Base-by-base conservation (phyloP, 2,113 vertebrate genomes). In the Clarias macrocephalus region DNA sequence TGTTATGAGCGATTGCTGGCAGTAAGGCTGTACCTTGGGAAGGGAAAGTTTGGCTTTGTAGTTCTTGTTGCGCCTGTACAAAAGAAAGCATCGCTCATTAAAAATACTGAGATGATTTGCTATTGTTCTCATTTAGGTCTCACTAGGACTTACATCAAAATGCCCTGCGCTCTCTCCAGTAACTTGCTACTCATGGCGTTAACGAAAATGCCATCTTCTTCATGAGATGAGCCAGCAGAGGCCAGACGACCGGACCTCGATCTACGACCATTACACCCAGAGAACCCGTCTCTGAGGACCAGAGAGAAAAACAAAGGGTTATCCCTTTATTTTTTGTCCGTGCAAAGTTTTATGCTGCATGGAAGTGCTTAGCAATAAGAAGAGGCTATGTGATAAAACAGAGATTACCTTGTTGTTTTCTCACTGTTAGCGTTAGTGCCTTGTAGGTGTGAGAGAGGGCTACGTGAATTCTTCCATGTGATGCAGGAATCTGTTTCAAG, bases 101-200 rank as follows among this genome's bases (percentile, higher is more conserved):
- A 86, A 23, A 88, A 8, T 15, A 63, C 18, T 16, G 19, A 3
- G 18, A 57, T 25, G 2, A 79, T 30, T 59, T 59, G 10, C n/a
- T 56, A 13, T 28, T 8, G 10, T 11, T 37, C 52, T 68, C 19
- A 10, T 10, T 7, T 6, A 65, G 86, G 96, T 52, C 59, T 30
- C 13, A 62, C 10, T 13, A 16, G 48, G 37, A 90, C 97, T 97
- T 89, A 99, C 98, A 98, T 99, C 90, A 99, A 97, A 93, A 99
- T 99, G 92, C 98, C 97, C 33, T 98, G 98, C 11, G 98, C 98
- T 88, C 98, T 95, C 91, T 99, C 98, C 89, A 99, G 94, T 30
- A 99, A 96, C 88, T 97, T 99, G 96, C 97, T 99, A 94, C 95
- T 97, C 88, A 96, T 95, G 0, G 96, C 85, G 87, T 96, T 98